These are phyloP conservation scores for Muscina levida DNA, from an alignment of 2,888 invertebrate species.

Conservation along the genomic window DNA sequence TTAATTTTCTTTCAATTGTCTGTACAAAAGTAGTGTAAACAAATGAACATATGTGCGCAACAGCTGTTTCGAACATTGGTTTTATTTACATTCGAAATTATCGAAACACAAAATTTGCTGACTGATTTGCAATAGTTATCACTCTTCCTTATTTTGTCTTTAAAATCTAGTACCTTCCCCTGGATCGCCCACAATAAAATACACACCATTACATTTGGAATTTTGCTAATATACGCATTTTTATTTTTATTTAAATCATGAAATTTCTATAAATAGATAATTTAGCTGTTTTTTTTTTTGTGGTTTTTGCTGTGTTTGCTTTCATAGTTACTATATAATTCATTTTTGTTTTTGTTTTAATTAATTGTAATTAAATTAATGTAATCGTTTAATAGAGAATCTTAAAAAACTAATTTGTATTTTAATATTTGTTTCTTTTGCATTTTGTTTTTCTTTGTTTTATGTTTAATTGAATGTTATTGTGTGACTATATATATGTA, in stretches of 20 bases:
- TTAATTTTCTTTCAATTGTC: no score
- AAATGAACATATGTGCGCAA: no score
- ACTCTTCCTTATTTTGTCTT: no score
- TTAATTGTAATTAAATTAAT: slow-evolving; percentile 19
- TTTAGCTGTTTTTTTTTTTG: not conserved
- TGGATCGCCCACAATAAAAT: no score
- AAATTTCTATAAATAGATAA: slow-evolving; percentile 16
- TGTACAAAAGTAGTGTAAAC: no score
- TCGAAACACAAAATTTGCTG: no score
- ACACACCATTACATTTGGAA: no score
- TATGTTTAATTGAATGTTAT: slow-evolving; percentile 39
- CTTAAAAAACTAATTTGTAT: slow-evolving; percentile 61
- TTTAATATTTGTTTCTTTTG: no score
- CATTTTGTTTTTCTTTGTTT: slow-evolving; percentile 22
- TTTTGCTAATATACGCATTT: slow-evolving; percentile 55
- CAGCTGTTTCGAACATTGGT: no score
- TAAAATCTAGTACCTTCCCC: no score
- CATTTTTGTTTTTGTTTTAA: slow-evolving; percentile 22
- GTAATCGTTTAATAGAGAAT: slow-evolving; percentile 4
- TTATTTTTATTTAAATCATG: slow-evolving; percentile 54
- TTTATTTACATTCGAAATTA: no score
- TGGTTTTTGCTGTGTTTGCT: not conserved
- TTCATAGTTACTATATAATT: slow-evolving; percentile 46
- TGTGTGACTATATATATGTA: slow-evolving; percentile 16
- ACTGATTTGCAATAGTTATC: no score